These are phyloP conservation scores for Luperina nickerlii DNA, from an alignment of 2,888 invertebrate genomes.

Conservation along the genomic window DNA sequence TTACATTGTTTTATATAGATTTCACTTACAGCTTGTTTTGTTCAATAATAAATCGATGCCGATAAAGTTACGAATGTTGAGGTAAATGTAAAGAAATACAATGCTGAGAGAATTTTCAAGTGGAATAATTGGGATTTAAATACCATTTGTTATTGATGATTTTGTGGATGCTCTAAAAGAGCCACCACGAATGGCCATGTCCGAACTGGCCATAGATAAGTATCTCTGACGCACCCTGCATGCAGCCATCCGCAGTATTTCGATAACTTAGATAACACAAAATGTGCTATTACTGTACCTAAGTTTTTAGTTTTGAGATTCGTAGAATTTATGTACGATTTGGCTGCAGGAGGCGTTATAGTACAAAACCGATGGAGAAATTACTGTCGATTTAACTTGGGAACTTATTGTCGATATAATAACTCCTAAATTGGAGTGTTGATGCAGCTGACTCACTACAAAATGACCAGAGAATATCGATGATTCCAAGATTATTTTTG, in stretches of 20 bases:
- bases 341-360: background rate
- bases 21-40: background rate
- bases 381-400: background rate
- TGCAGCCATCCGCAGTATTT: background rate
- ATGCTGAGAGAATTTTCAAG: conserved; percentile 6
- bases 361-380: background rate
- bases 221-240: background rate
- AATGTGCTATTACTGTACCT: background rate
- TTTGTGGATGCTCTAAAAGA: background rate
- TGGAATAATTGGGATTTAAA: background rate
- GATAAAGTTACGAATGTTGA: background rate
- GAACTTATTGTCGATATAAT: background rate
- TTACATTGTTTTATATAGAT: background rate
- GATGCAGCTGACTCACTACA: too few species aligned
- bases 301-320: background rate
- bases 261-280: background rate
- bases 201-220: too few species aligned
- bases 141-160: background rate
- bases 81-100: conserved; percentile 16
- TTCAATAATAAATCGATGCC: background rate
- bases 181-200: background rate
- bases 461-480: background rate
- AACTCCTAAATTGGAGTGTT: background rate
- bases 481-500: background rate
- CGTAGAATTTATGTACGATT: background rate